Evolutionary conservation across 2,797 vertebrate species (phyloP), one percentile per base, ranked within the genome.

Genomic region (Cygnus olor): DNA sequence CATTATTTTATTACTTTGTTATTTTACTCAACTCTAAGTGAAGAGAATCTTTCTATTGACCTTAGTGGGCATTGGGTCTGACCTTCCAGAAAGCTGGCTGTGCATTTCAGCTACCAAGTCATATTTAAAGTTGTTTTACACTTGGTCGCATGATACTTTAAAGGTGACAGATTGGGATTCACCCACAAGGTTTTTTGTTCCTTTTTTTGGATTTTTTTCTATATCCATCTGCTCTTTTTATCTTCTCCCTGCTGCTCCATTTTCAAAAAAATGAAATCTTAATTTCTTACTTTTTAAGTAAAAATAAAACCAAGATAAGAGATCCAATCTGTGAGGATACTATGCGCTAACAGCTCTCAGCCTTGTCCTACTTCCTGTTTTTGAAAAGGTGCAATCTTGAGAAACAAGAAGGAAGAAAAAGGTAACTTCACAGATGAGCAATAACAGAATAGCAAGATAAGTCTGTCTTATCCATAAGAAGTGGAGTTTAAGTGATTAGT

Each of bases 91-190:
- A 87, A 82, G 38, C 53, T 58, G 44, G 7, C 36, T 82, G 22
- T 89, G 12, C 61, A 47, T 87, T 94, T 77, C 76, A 82, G 61
- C 73, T 88, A 86, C 51, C 5, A 2, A 90, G 24, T 45, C 21
- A 32, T 51, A 60, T 69, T 74, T 74, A 78, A 88, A 94, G 63
- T 74, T 61, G 45, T 86, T 91, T 93, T 88, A 70, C 5, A 57
- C 40, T 74, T 90, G 44, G 47, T 92, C 78, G 80, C 60, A 69
- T 95, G 84, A 90, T 72, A 49, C 44, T 53, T 79, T 8, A 82
- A 82, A 90, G 88, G 54, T 42, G 65, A 84, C 80, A 95, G 88
- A 71, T 93, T 93, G 25, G 84, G 89, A 94, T 92, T 95, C 81
- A 95, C 90, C 72, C 80, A 87, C 86, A 78, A 90, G 60, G 10